Percentiles rank a stretch among this genome's conserved stretches.
Conservation (phyloP, 2,888 invertebrate species). For the Cerastis rubricosa region DNA sequence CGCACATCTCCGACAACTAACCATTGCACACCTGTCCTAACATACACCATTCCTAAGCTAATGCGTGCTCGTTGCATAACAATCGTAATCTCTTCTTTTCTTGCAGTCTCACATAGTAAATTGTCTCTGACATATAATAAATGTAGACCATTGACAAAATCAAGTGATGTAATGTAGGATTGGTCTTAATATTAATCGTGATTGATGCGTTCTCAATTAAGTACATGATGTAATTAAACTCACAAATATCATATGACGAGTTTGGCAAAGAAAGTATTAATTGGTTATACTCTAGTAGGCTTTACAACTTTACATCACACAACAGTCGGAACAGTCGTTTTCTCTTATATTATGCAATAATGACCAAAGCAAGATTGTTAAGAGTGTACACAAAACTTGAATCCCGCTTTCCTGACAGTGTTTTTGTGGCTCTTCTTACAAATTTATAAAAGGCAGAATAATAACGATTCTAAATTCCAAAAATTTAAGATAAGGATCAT, state of each 20-base stretch:
- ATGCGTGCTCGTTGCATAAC: constrained; percentile 74
- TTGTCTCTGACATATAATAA: constrained; percentile 38
- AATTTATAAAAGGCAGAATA: background rate
- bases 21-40: constrained; percentile 81
- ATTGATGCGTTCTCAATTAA: constrained; percentile 29
- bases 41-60: constrained; percentile 74
- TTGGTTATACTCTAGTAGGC: constrained; percentile 60
- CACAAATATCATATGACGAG: constrained; percentile 41
- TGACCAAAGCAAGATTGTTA: constrained; percentile 34
- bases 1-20: constrained; percentile 78
- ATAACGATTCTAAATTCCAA: background rate
- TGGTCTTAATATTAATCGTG: constrained; percentile 22
- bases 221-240: constrained; percentile 37
- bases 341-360: constrained; percentile 56
- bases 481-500: background rate
- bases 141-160: constrained; percentile 54
- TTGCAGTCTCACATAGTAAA: constrained; percentile 49
- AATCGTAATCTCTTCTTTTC: constrained; percentile 72
- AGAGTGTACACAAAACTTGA: constrained; percentile 22
- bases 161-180: constrained; percentile 46
- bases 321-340: constrained; percentile 51
- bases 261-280: constrained; percentile 59
- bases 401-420: constrained; percentile 10
- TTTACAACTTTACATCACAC: constrained; percentile 61
- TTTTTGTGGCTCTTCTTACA: background rate